A percentile compares a stretch with the other conserved stretches of the same genome.
Conservation (phyloP, 2,797 vertebrate genomes). For the Coreius guichenoti region DNA sequence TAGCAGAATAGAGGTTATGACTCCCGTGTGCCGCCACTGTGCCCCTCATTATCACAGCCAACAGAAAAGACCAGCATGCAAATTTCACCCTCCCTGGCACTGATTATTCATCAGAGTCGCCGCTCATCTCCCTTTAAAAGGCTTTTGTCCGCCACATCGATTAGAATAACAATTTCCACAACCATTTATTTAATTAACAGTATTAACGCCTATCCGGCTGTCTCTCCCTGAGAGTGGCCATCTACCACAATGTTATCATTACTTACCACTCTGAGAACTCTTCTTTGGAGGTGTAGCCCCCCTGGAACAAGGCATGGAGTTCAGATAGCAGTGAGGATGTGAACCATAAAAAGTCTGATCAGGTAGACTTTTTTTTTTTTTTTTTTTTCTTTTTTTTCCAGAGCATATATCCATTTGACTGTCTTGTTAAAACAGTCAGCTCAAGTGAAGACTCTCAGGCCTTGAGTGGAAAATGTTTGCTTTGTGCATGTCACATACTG, state of each 20-base stretch:
- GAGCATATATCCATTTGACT: conserved; percentile 19
- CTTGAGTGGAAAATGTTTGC: conserved; percentile 17
- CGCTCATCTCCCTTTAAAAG: conserved; percentile 51
- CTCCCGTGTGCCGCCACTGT: conserved; percentile 37
- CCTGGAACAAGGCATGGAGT: background rate
- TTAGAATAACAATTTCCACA: conserved; percentile 58
- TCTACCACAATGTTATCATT: conserved; percentile 44
- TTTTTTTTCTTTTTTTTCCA: background rate
- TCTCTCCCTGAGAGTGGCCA: conserved; percentile 2
- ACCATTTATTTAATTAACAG: conserved; percentile 58
- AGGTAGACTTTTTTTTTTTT: background rate
- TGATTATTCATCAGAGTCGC: conserved; percentile 55
- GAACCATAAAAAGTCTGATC: conserved; percentile 16
- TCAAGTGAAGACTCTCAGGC: background rate
- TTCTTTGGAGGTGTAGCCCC: conserved; percentile 13
- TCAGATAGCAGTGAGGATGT: conserved; percentile 20
- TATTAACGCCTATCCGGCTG: conserved; percentile 50
- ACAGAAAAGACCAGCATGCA: conserved; percentile 58
- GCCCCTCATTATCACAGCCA: conserved; percentile 58
- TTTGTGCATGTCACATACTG: background rate
- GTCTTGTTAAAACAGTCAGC: conserved; percentile 28
- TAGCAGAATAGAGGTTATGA: conserved; percentile 51
- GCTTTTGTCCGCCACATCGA: conserved; percentile 35
- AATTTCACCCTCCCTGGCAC: conserved; percentile 39
- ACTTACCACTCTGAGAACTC: conserved; percentile 12